phyloP scores from a whole-genome alignment of 2,888 invertebrate genomes.

The Thecophora atra region DNA sequence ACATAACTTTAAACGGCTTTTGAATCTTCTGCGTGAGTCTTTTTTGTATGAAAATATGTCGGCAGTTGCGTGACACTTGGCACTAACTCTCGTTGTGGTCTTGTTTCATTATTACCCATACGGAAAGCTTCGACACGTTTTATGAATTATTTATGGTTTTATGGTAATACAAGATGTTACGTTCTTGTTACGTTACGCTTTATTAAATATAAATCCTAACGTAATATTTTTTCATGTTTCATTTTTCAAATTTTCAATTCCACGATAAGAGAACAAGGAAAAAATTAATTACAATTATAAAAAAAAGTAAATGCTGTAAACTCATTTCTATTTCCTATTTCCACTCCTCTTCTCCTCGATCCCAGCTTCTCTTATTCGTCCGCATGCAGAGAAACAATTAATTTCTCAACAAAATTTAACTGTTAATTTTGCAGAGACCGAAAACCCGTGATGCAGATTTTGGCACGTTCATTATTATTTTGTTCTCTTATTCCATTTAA shows the following conservation, averaged over 20 bases:
- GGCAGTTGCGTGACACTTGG: background rate
- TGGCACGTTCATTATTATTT: background rate
- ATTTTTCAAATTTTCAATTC: too few relatives aligned
- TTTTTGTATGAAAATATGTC: too few relatives aligned
- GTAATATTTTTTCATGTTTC: too few relatives aligned
- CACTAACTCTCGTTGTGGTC: background rate
- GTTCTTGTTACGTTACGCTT: slow-evolving; percentile 1
- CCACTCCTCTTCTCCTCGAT: too few relatives aligned
- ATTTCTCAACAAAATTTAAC: background rate
- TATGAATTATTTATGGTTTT: slow-evolving; percentile 6
- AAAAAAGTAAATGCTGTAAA: too few relatives aligned
- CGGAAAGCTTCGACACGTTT: background rate
- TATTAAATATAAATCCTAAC: too few relatives aligned
- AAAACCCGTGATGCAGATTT: background rate
- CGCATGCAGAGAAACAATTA: background rate
- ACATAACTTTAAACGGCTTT: too few relatives aligned
- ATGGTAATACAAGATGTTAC: slow-evolving; percentile 4
- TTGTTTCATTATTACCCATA: background rate
- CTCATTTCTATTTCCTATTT: too few relatives aligned
- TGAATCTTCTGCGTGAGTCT: too few relatives aligned
- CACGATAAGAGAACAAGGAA: too few relatives aligned
- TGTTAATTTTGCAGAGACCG: background rate
- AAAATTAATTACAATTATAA: too few relatives aligned
- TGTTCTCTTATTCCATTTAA: background rate
- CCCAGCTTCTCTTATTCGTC: too few relatives aligned